Conservation (phyloP, 2,797 vertebrate species). For the Muraenolepis orangiensis region DNA sequence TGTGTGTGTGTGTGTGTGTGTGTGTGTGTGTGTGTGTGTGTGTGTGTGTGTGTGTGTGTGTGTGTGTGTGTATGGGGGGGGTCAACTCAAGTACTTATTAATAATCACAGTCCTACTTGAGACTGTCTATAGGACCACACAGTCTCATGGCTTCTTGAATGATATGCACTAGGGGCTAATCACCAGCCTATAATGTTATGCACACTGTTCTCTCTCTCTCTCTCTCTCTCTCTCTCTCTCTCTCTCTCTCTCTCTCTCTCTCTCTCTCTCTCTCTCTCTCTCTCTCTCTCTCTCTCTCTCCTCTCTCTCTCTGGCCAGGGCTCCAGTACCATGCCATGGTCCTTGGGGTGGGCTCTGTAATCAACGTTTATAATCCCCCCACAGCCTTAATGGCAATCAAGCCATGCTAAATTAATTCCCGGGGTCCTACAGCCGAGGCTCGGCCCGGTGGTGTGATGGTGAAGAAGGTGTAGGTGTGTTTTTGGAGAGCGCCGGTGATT, state of each 20-base stretch:
- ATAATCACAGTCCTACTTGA: conserved; percentile 82
- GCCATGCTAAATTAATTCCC: conserved; percentile 76
- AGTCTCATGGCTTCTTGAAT: conserved; percentile 64
- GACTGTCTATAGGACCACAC: conserved; percentile 73
- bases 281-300: too few species aligned
- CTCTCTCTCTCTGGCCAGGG: conserved; percentile 23
- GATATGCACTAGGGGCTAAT: conserved; percentile 78
- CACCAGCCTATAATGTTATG: conserved; percentile 77
- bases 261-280: too few species aligned
- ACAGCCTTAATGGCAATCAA: conserved; percentile 80
- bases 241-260: too few species aligned
- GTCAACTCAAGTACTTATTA: conserved; percentile 78
- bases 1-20: too few species aligned
- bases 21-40: too few species aligned
- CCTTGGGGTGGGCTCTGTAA: conserved; percentile 78
- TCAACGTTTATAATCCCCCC: conserved; percentile 82
- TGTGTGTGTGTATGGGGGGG: too few species aligned
- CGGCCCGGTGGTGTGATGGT: conserved; percentile 74
- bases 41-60: too few species aligned
- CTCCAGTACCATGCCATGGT: conserved; percentile 65
- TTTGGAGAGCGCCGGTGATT: conserved; percentile 83
- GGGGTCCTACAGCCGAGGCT: conserved; percentile 66
- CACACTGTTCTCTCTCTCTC: conserved; percentile 44
- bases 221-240: not conserved
- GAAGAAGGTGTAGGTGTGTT: conserved; percentile 84